Evolutionary conservation across 2,888 invertebrate species (phyloP), one percentile per base, ranked within the genome.

Genomic region (Tipula unca): DNA sequence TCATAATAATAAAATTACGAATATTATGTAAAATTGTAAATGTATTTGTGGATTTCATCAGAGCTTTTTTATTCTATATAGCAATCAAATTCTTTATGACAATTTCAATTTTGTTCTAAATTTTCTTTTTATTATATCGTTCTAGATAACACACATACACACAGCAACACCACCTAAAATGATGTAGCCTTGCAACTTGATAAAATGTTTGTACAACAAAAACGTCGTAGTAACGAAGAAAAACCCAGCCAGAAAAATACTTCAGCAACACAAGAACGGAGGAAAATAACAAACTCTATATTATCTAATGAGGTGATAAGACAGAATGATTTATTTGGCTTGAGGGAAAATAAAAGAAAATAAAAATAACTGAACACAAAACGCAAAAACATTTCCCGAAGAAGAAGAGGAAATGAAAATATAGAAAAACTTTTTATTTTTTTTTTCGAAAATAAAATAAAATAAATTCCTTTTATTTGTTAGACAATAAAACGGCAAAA

Each of bases 301-400:
- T n/a, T n/a, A n/a, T 69, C 69, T 69, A 69, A 69, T 69, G 69
- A 69, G 69, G 69, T 69, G 69, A 69, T 69, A 69, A 69, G 69
- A 69, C 25, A 25, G 25, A 69, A 69, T 69, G 69, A 69, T 69
- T 69, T 69, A 69, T 69, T 69, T 69, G 69, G 69, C 69, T 69
- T 69, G 69, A 69, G 69, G 69, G 69, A 69, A 69, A 69, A 69
- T 69, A 69, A 69, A 69, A 10, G 69, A 69, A 69, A 69, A 69
- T 25, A 69, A n/a, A n/a, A n/a, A n/a, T 25, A 69, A 69, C 69
- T 25, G 69, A 69, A 25, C 20, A 69, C 69, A 69, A 69, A 69
- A 69, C 20, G 20, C 20, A 10, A 69, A 69, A 25, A 69, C 25
- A 25, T 69, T 69, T 25, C 69, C 69, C 69, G 69, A 69, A 69